Evolutionary conservation across 2,888 invertebrate genomes (phyloP).

Genomic region (Neoascia interrupta): DNA sequence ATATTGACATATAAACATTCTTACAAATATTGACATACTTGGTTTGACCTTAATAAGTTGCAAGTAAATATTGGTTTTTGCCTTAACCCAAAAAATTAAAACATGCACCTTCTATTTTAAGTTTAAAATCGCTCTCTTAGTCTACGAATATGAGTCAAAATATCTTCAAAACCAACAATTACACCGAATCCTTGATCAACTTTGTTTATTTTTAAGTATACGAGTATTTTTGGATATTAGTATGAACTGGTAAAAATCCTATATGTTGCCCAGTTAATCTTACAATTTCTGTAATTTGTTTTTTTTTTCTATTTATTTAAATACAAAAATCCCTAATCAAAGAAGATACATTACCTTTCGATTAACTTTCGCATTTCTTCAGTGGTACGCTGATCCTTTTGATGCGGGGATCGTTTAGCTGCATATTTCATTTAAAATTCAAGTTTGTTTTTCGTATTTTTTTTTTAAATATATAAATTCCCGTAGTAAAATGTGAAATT

Average conservation of each 20-base stretch:
- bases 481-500: slow-evolving; percentile 68
- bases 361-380: slow-evolving; percentile 98
- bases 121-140: no score
- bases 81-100: no score
- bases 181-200: no score
- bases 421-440: slow-evolving; percentile 72
- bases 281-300: slow-evolving; percentile 2
- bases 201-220: no score
- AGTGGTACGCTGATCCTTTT: slow-evolving; percentile 95
- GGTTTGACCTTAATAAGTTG: no score
- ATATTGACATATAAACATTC: no score
- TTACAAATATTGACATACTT: no score
- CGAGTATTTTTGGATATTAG: slow-evolving; percentile 34
- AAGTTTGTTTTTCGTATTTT: slow-evolving; percentile 57
- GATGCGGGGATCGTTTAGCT: slow-evolving; percentile 85
- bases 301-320: slow-evolving; percentile 48
- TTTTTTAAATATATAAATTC: slow-evolving; percentile 40
- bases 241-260: slow-evolving; percentile 20
- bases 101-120: no score
- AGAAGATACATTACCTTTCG: slow-evolving; percentile 90
- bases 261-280: slow-evolving; percentile 8
- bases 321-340: no score
- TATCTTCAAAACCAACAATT: no score
- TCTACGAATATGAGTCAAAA: no score
- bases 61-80: no score